Percentiles rank a stretch among this genome's conserved stretches.
phyloP scores from a whole-genome alignment of 2,797 vertebrate species.

The Lates japonicus region DNA sequence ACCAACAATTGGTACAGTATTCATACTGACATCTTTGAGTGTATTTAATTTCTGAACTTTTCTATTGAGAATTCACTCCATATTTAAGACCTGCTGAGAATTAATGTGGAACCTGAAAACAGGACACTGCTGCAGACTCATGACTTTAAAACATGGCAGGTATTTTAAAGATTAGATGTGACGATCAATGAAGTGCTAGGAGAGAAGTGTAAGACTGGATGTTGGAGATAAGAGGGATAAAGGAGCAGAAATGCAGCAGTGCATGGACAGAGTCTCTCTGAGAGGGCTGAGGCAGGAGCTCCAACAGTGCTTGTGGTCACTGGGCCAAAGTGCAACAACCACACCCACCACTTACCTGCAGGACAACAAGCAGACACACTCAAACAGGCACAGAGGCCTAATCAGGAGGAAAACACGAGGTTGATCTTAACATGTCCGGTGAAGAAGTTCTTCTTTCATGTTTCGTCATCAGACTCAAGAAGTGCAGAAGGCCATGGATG shows the following conservation, averaged over 20 bases:
- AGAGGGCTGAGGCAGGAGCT: background rate
- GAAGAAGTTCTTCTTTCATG: background rate
- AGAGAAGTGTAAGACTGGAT: background rate
- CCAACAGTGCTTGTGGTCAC: background rate
- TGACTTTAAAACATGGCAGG: too few relatives aligned
- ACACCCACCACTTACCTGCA: background rate
- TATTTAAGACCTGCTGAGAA: too few relatives aligned
- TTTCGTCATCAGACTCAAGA: slow-evolving; percentile 90
- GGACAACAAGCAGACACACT: background rate
- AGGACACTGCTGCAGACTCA: background rate
- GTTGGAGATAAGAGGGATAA: background rate
- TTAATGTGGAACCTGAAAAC: too few relatives aligned
- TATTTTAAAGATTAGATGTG: too few relatives aligned
- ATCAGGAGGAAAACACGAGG: background rate
- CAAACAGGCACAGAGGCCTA: background rate
- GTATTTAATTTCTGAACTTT: background rate
- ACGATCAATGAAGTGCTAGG: too few relatives aligned
- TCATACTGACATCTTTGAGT: background rate
- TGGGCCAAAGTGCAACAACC: background rate
- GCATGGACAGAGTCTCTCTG: background rate
- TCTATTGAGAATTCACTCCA: too few relatives aligned
- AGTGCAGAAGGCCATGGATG: slow-evolving; percentile 98
- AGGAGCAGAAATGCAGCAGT: too few relatives aligned
- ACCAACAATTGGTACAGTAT: too few relatives aligned
- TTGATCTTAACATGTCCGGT: background rate